Conservation (phyloP, 2,113 vertebrate genomes). For the Larimichthys crocea region DNA sequence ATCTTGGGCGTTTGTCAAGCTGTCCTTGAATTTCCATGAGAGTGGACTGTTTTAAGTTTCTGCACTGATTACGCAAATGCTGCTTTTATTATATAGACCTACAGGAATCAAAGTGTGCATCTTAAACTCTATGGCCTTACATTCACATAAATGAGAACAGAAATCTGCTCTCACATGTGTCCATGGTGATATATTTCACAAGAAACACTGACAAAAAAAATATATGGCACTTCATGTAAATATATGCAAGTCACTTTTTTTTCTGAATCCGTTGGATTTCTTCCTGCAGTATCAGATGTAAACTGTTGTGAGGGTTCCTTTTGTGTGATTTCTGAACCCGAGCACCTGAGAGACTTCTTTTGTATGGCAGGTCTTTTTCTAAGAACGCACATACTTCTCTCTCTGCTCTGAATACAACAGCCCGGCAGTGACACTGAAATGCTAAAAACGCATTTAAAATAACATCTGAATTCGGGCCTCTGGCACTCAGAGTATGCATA, state of each 20-base stretch:
- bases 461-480: conserved; percentile 50
- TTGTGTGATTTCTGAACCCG: conserved; percentile 32
- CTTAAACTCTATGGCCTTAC: conserved; percentile 7
- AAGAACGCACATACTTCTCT: conserved; percentile 21
- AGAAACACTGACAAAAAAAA: conserved; percentile 4
- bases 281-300: not conserved
- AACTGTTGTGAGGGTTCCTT: conserved; percentile 6
- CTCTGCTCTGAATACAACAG: conserved; percentile 28
- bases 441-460: conserved; percentile 59
- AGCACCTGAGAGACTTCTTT: conserved; percentile 38
- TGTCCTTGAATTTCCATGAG: conserved; percentile 39
- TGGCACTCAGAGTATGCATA: conserved; percentile 45
- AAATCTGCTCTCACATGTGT: conserved; percentile 16
- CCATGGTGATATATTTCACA: conserved; percentile 3
- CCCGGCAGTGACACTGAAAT: conserved; percentile 41
- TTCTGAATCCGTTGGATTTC: not conserved
- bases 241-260: conserved; percentile 7
- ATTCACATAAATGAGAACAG: conserved; percentile 29
- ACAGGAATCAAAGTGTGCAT: conserved; percentile 2
- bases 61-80: conserved; percentile 8
- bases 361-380: conserved; percentile 13
- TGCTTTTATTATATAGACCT: conserved; percentile 9
- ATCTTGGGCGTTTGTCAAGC: conserved; percentile 36
- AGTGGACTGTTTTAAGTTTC: conserved; percentile 17
- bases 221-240: conserved; percentile 9